These are phyloP conservation scores for Vanessa cardui DNA, from an alignment of 2,888 invertebrate species.

Conservation along the genomic window DNA sequence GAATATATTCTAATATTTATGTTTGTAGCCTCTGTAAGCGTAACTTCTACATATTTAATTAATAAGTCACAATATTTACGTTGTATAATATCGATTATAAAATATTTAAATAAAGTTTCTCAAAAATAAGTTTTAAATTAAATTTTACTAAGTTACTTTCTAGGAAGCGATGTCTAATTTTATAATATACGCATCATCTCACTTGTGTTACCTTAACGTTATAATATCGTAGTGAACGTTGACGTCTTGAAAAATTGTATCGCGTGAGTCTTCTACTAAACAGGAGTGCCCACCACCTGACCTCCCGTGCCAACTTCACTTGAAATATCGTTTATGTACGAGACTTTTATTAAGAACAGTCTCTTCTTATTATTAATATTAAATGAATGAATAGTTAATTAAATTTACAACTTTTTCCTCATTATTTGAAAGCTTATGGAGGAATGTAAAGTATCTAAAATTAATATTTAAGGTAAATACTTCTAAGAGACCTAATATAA, in stretches of 20 bases:
- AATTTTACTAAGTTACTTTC: neutral
- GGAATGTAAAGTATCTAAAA: neutral
- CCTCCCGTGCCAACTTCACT: slow-evolving; percentile 11
- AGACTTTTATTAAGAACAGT: slow-evolving; percentile 22
- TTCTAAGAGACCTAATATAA: too few relatives aligned
- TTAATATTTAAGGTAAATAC: neutral
- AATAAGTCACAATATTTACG: neutral
- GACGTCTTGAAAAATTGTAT: slow-evolving; percentile 51
- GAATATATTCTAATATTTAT: too few relatives aligned
- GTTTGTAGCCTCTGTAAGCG: too few relatives aligned
- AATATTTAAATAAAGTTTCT: too few relatives aligned
- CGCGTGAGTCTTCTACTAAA: slow-evolving; percentile 47
- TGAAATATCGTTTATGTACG: slow-evolving; percentile 37
- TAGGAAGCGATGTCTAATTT: slow-evolving; percentile 36
- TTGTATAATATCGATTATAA: neutral
- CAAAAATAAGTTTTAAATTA: neutral
- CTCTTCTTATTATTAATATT: slow-evolving; percentile 26
- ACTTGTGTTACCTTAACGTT: slow-evolving; percentile 35
- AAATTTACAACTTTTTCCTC: slow-evolving; percentile 12
- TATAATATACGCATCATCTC: slow-evolving; percentile 36
- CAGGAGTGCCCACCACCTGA: slow-evolving; percentile 29
- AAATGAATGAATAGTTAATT: slow-evolving; percentile 28
- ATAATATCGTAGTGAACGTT: slow-evolving; percentile 42
- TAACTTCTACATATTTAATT: too few relatives aligned
- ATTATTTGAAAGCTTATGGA: slow-evolving; percentile 3